Base-by-base conservation (phyloP, 2,888 invertebrate genomes). In the Tetranychus truncatus region DNA sequence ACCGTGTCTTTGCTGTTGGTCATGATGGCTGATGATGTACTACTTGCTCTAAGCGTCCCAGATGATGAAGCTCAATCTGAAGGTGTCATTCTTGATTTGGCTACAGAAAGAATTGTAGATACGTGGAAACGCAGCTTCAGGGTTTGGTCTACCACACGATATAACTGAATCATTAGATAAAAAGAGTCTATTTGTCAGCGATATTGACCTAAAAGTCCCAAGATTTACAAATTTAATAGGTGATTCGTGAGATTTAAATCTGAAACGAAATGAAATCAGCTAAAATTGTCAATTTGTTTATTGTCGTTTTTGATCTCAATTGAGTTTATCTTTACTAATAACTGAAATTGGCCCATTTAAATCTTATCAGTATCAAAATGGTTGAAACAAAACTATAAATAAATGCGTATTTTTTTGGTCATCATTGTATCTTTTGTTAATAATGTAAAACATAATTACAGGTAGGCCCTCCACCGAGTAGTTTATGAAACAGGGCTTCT, bases 1-100 rank as follows among this genome's bases (percentile, higher is more conserved):
- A 92, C 45, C 86, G 91, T 78, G 90, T 94, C 18, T 94, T 89
- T 81, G 93, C 89, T 72, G 89, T 94, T n/a, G 88, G 75, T 71
- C 74, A 75, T 44, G 74, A 76, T 45, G 78, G 78, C n/a, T n/a
- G n/a, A n/a, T 79, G 89, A 91, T 81, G 87, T 88, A 69, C 87
- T 93, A 74, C 91, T 91, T 80, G 92, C 91, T 55, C 89, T 93
- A 1, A 88, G 80, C 87, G 89, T 83, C 84, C 90, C 79, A 87
- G 78, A 81, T 78, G 69, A 69, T 11, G 21, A 20, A 69, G 8
- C 69, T 20, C 69, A 24, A 69, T 69, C 69, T 11, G 69, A 69
- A 69, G 69, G 21, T 24, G 89, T 92, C 80, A 91, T 90, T 66
- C 88, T 92, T 77, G 90, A 91, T 82, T 90, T 91, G 69, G 86